Evolutionary conservation across 2,888 invertebrate species (phyloP).

Genomic region (Plebejus melissa): DNA sequence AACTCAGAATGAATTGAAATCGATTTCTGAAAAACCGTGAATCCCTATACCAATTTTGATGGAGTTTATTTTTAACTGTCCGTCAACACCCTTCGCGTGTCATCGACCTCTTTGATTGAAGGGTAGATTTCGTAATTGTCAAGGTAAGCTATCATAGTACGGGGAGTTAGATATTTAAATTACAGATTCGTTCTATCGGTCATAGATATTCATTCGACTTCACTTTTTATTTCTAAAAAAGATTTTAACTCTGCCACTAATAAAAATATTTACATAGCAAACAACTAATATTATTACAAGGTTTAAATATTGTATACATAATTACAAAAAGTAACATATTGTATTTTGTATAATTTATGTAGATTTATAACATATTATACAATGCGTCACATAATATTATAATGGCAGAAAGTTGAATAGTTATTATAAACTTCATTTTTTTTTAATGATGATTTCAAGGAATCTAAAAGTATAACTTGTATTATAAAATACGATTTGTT

Average conservation of each 20-base stretch:
- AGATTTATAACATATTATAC: too few species aligned
- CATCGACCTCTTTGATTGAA: constrained; percentile 23
- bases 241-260: neutral
- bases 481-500: too few species aligned
- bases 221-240: neutral
- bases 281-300: too few species aligned
- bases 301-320: too few species aligned
- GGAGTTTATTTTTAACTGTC: constrained; percentile 24
- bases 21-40: constrained; percentile 14
- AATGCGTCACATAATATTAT: too few species aligned
- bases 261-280: too few species aligned
- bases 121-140: constrained; percentile 25
- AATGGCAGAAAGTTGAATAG: too few species aligned
- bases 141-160: constrained; percentile 5
- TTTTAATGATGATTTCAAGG: too few species aligned
- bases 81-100: constrained; percentile 17
- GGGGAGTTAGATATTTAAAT: constrained; percentile 3
- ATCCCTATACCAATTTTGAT: constrained; percentile 15
- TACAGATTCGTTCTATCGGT: neutral
- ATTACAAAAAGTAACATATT: too few species aligned
- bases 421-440: too few species aligned
- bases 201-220: neutral
- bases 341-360: too few species aligned
- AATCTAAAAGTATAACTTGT: too few species aligned
- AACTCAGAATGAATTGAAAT: constrained; percentile 7